phyloP scores from a whole-genome alignment of 2,113 vertebrate genomes.

The Turdus rufiventris region DNA sequence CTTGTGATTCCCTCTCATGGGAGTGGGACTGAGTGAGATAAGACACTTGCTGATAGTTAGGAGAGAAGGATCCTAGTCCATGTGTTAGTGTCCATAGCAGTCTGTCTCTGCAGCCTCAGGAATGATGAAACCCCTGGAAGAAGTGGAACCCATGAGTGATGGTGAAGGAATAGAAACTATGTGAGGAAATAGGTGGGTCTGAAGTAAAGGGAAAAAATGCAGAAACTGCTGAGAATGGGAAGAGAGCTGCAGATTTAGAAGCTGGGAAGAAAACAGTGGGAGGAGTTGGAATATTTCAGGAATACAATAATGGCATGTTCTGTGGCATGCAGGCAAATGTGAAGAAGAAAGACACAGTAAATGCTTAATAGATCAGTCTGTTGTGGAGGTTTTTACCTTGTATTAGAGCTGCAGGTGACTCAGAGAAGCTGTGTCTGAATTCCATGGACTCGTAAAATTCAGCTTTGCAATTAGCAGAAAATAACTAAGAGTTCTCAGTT shows the following conservation, averaged over 20 bases:
- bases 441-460: neutral
- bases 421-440: neutral
- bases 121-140: neutral
- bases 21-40: neutral
- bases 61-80: neutral
- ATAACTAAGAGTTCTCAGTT: neutral
- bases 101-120: neutral
- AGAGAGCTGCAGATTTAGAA: neutral
- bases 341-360: neutral
- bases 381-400: neutral
- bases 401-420: neutral
- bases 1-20: neutral
- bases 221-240: neutral
- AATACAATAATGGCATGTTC: neutral
- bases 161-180: neutral
- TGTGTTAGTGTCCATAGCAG: neutral
- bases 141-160: neutral
- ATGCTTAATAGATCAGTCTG: neutral
- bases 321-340: neutral
- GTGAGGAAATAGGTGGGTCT: neutral
- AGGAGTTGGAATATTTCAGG: neutral
- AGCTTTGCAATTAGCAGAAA: neutral
- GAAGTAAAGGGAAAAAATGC: neutral
- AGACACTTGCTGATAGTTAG: neutral
- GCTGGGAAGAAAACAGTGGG: neutral